These are phyloP conservation scores for Philaethria dido DNA, from an alignment of 2,888 invertebrate genomes.

Conservation along the genomic window DNA sequence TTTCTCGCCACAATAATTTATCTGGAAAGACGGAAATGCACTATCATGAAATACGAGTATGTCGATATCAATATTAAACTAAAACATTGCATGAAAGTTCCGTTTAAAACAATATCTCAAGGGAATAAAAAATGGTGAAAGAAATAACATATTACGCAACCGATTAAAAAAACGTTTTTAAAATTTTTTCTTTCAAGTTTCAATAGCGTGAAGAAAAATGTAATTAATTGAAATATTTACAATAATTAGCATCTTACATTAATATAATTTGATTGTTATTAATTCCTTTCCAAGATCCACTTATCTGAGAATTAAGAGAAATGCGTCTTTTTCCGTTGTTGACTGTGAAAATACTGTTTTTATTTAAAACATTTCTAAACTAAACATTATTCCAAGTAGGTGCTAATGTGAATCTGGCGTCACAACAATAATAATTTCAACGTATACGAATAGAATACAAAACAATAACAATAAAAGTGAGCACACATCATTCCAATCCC, in stretches of 20 bases:
- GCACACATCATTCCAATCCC: constrained; percentile 21
- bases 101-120: background rate
- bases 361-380: background rate
- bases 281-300: too few relatives aligned
- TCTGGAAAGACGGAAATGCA: background rate
- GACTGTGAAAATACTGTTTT: background rate
- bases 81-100: background rate
- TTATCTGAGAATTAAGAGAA: too few relatives aligned
- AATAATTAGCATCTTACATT: too few relatives aligned
- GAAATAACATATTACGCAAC: too few relatives aligned
- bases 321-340: too few relatives aligned
- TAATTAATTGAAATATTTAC: too few relatives aligned
- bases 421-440: constrained; percentile 4
- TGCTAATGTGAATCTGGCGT: background rate
- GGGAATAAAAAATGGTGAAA: too few relatives aligned
- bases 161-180: too few relatives aligned
- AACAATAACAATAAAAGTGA: constrained; percentile 15
- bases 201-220: too few relatives aligned
- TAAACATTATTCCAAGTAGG: background rate
- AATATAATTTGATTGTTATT: too few relatives aligned
- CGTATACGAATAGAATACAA: background rate
- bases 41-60: background rate
- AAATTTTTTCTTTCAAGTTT: too few relatives aligned
- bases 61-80: background rate
- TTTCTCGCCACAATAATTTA: constrained; percentile 15